phyloP scores from a whole-genome alignment of 2,113 vertebrate species.

The Anarrhichthys ocellatus region DNA sequence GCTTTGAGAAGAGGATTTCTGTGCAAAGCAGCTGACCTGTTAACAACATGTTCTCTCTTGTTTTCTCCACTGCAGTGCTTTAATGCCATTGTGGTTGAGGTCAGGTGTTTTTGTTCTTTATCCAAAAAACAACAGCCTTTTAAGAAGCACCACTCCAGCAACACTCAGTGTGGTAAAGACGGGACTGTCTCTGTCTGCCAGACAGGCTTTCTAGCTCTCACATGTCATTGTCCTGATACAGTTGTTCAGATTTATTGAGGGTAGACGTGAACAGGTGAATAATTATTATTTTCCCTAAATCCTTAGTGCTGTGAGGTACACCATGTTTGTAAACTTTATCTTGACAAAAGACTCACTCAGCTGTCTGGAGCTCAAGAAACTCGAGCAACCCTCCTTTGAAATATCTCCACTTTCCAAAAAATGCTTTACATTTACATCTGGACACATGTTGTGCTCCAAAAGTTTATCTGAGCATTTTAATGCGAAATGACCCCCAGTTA shows the following conservation, averaged over 20 bases:
- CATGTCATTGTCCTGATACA: background rate
- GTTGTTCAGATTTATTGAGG: conserved; percentile 5
- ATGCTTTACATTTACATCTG: background rate
- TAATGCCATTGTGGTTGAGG: background rate
- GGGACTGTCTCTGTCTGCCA: background rate
- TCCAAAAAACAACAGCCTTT: background rate
- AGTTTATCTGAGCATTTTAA: background rate
- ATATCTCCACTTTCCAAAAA: background rate
- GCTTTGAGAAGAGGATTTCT: conserved; percentile 19
- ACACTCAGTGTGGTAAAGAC: background rate
- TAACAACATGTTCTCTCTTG: background rate
- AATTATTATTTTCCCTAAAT: background rate
- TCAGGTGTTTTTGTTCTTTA: background rate
- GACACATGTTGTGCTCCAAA: background rate
- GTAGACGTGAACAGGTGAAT: background rate
- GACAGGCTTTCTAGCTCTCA: background rate
- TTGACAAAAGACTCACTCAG: background rate
- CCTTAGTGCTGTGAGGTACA: background rate
- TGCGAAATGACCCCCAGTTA: background rate
- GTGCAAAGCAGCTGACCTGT: background rate
- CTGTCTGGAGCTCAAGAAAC: conserved; percentile 11
- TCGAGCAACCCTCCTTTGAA: background rate
- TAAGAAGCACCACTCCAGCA: background rate
- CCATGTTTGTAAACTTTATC: background rate
- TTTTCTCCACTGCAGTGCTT: background rate